These are phyloP conservation scores for Norana najaformis DNA, from an alignment of 2,888 invertebrate species.

Conservation along the genomic window DNA sequence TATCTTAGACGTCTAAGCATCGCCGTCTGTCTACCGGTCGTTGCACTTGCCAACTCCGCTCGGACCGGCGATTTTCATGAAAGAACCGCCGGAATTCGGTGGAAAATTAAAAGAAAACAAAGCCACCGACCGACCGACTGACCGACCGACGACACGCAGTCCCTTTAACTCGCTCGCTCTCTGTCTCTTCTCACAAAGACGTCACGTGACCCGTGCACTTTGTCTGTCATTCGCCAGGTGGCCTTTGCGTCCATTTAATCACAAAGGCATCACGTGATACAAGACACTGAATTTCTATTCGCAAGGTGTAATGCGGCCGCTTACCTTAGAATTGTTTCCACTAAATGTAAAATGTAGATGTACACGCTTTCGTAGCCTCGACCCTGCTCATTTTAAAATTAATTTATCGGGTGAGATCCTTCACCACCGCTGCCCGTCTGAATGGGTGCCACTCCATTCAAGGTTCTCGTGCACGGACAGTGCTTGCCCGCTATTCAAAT, in stretches of 20 bases:
- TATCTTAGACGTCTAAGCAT: neutral
- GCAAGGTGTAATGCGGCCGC: too few relatives aligned
- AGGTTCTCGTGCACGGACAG: too few relatives aligned
- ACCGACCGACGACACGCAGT: constrained; percentile 9
- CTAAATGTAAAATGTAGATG: too few relatives aligned
- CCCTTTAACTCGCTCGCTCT: neutral
- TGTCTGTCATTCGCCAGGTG: constrained; percentile 9
- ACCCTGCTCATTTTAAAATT: too few relatives aligned
- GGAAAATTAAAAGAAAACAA: constrained; percentile 17
- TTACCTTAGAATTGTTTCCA: too few relatives aligned
- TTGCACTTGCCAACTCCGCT: neutral
- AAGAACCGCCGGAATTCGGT: constrained; percentile 17
- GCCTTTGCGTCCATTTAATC: neutral
- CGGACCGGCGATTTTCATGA: constrained; percentile 1
- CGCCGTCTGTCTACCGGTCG: neutral
- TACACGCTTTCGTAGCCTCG: too few relatives aligned
- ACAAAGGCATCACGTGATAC: constrained; percentile 23
- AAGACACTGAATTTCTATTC: neutral
- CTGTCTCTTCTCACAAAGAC: constrained; percentile 16
- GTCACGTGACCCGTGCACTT: neutral
- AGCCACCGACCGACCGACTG: neutral
- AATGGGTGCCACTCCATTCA: too few relatives aligned
- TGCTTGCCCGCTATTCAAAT: too few relatives aligned
- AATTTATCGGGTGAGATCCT: too few relatives aligned
- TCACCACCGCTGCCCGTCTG: too few relatives aligned